Evolutionary conservation across 2,888 invertebrate genomes (phyloP).

Genomic region (Antitype chi): DNA sequence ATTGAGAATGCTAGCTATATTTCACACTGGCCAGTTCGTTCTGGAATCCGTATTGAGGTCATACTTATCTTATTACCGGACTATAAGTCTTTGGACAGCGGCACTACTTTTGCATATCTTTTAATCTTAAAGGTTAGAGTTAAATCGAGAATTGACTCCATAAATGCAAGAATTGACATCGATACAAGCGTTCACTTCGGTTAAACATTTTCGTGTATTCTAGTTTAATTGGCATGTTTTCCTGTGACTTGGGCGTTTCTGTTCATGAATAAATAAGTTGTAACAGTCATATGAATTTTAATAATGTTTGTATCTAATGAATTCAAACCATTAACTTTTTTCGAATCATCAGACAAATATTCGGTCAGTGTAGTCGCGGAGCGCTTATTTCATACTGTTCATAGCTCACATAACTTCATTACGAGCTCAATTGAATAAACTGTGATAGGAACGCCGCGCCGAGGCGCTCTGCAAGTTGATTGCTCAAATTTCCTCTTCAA

Average conservation of each 20-base stretch:
- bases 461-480: slow-evolving; percentile 90
- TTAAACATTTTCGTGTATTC: slow-evolving; percentile 35
- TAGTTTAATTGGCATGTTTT: slow-evolving; percentile 34
- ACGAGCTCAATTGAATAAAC: slow-evolving; percentile 90
- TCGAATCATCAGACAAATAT: slow-evolving; percentile 68
- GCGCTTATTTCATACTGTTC: slow-evolving; percentile 81
- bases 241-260: slow-evolving; percentile 20
- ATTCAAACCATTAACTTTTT: slow-evolving; percentile 35
- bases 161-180: slow-evolving; percentile 48
- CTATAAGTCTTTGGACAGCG: slow-evolving; percentile 72
- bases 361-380: slow-evolving; percentile 73
- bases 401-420: slow-evolving; percentile 89
- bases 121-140: slow-evolving; percentile 67
- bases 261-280: slow-evolving; percentile 37
- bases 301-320: slow-evolving; percentile 27
- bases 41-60: slow-evolving; percentile 79
- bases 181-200: slow-evolving; percentile 27
- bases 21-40: slow-evolving; percentile 78
- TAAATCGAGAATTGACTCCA: slow-evolving; percentile 64
- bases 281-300: slow-evolving; percentile 42
- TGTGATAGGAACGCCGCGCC: slow-evolving; percentile 88
- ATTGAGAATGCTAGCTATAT: slow-evolving; percentile 80
- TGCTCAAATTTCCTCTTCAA: slow-evolving; percentile 91
- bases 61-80: slow-evolving; percentile 79
- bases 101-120: slow-evolving; percentile 75